Evolutionary conservation across 2,888 invertebrate genomes (phyloP).

Genomic region (Notocelia uddmanniana): DNA sequence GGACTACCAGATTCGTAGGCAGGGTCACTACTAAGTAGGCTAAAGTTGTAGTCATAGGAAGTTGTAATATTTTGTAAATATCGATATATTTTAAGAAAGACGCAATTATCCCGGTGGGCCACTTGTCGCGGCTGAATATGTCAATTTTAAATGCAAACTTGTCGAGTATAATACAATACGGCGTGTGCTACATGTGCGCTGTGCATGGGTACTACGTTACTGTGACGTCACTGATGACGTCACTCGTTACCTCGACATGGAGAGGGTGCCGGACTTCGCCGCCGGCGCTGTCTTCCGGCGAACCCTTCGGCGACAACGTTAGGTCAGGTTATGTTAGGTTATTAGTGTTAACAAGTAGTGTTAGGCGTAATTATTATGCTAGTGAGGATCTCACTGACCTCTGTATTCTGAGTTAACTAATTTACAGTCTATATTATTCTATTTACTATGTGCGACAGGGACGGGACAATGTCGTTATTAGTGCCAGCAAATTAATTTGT

Average conservation of each 20-base stretch:
- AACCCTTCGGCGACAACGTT: slow-evolving; percentile 82
- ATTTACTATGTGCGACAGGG: no score
- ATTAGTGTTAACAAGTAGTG: neutral
- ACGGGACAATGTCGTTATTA: no score
- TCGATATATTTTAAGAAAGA: no score
- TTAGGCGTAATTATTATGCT: slow-evolving; percentile 13
- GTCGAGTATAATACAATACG: neutral
- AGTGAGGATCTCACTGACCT: slow-evolving; percentile 7
- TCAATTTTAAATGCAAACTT: neutral
- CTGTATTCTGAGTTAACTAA: no score
- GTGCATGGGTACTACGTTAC: neutral
- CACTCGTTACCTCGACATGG: slow-evolving; percentile 87
- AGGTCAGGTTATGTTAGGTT: slow-evolving; percentile 54
- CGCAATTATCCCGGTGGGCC: no score
- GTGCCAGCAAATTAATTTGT: no score
- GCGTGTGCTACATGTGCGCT: slow-evolving; percentile 1
- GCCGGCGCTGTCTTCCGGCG: slow-evolving; percentile 90
- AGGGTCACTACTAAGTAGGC: no score
- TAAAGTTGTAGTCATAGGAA: no score
- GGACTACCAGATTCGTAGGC: no score
- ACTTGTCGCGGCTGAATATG: neutral
- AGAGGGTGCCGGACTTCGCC: slow-evolving; percentile 84
- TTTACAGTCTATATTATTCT: no score
- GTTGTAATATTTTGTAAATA: no score
- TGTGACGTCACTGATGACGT: slow-evolving; percentile 14